Conservation (phyloP, 2,888 invertebrate genomes). For the Chydorus sphaericus region DNA sequence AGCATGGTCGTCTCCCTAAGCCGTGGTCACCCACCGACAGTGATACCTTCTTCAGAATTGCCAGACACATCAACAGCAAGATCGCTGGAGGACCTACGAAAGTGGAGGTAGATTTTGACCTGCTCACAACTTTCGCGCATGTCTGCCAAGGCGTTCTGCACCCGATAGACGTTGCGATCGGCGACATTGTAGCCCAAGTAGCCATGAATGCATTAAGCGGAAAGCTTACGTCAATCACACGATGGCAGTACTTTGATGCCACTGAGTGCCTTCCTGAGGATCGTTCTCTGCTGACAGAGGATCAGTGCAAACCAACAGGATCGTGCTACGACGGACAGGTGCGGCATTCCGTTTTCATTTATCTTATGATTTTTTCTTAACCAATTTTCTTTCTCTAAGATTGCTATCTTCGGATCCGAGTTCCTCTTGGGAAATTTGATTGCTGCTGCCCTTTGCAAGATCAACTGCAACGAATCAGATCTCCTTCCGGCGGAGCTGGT, state of each 20-base stretch:
- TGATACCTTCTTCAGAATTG: constrained; percentile 26
- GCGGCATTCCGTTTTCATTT: too few relatives aligned
- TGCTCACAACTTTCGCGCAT: constrained; percentile 66
- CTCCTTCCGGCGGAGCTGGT: too few relatives aligned
- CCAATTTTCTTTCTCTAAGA: too few relatives aligned
- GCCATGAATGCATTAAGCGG: constrained; percentile 93
- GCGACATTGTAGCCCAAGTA: constrained; percentile 95
- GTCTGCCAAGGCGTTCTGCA: constrained; percentile 63
- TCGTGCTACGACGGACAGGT: constrained; percentile 13
- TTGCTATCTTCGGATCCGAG: too few relatives aligned
- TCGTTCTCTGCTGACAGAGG: constrained; percentile 40
- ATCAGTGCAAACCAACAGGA: constrained; percentile 46
- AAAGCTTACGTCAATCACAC: constrained; percentile 82
- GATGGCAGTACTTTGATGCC: constrained; percentile 92
- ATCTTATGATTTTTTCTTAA: too few relatives aligned
- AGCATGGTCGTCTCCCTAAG: constrained; percentile 48
- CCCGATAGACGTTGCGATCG: constrained; percentile 85
- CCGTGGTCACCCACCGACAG: constrained; percentile 51
- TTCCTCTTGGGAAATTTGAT: too few relatives aligned
- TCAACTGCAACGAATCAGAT: too few relatives aligned
- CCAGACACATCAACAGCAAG: constrained; percentile 34
- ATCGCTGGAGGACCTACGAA: constrained; percentile 30
- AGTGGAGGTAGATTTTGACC: constrained; percentile 48
- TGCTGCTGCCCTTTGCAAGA: too few relatives aligned
- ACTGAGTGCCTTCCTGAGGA: constrained; percentile 67